A percentile compares a stretch with the other conserved stretches of the same genome.
Conservation (phyloP, 1,140 invertebrate species). For the Mycetomoellerius zeteki region DNA sequence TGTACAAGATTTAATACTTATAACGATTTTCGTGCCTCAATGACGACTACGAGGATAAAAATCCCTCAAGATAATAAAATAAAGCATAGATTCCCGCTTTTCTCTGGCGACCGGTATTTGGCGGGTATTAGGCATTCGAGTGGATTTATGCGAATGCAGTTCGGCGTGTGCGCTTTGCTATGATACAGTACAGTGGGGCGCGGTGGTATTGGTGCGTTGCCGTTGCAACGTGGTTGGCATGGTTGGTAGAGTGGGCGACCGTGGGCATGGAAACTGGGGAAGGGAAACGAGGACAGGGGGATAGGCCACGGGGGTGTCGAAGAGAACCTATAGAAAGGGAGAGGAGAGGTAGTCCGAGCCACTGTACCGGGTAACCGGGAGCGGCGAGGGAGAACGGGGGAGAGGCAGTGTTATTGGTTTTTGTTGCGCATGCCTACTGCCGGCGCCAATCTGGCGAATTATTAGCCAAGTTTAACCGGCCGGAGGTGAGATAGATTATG, state of each 20-base stretch:
- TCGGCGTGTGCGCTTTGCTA: slow-evolving; percentile 64
- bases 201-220: slow-evolving; percentile 71
- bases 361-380: slow-evolving; percentile 69
- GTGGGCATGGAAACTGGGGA: slow-evolving; percentile 58
- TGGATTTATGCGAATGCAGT: slow-evolving; percentile 73
- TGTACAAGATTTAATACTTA: neutral
- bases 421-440: slow-evolving; percentile 85
- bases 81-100: slow-evolving; percentile 53
- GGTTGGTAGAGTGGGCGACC: slow-evolving; percentile 66
- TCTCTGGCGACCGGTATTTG: slow-evolving; percentile 57
- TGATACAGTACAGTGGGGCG: slow-evolving; percentile 64
- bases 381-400: slow-evolving; percentile 63
- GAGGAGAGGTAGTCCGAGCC: slow-evolving; percentile 62
- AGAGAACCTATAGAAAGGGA: slow-evolving; percentile 70
- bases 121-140: slow-evolving; percentile 65
- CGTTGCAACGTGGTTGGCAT: slow-evolving; percentile 71
- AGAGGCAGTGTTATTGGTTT: slow-evolving; percentile 85
- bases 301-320: slow-evolving; percentile 75
- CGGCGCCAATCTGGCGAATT: slow-evolving; percentile 85
- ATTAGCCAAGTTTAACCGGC: slow-evolving; percentile 84
- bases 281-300: slow-evolving; percentile 65
- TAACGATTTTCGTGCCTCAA: neutral
- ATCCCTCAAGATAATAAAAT: slow-evolving; percentile 46
- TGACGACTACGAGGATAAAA: neutral
- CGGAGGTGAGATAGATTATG: slow-evolving; percentile 78